A percentile compares a stretch with the other conserved stretches of the same genome.
Evolutionary conservation across 2,797 vertebrate genomes (phyloP).

Genomic region (Menidia menidia): DNA sequence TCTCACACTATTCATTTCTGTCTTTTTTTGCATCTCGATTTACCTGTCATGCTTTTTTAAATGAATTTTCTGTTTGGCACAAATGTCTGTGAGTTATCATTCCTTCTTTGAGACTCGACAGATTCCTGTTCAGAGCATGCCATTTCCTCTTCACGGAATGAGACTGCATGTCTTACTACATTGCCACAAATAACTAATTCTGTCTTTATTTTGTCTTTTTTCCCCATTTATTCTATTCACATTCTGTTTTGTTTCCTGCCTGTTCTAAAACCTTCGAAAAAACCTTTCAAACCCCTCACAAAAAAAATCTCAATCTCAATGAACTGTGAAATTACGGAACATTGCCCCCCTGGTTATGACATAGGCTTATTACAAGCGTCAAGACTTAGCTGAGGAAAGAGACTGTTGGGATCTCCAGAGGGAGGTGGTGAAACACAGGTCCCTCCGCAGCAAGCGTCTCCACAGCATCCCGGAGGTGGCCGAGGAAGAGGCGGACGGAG

Average conservation of each 20-base stretch:
- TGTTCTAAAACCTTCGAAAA: conserved; percentile 84
- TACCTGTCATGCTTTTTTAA: conserved; percentile 6
- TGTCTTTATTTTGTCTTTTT: conserved; percentile 95
- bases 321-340: conserved; percentile 68
- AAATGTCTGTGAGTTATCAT: conserved; percentile 43
- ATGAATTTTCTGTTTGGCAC: conserved; percentile 26
- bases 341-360: conserved; percentile 43
- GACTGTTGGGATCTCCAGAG: conserved; percentile 89
- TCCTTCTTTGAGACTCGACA: conserved; percentile 73
- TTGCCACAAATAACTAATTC: conserved; percentile 95
- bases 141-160: conserved; percentile 85
- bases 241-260: conserved; percentile 85
- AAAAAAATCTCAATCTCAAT: conserved; percentile 69
- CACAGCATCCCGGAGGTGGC: conserved; percentile 98
- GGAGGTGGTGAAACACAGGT: conserved; percentile 89
- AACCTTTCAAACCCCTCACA: conserved; percentile 63
- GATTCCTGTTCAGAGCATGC: conserved; percentile 90
- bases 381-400: conserved; percentile 83
- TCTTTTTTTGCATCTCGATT: not conserved
- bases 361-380: conserved; percentile 90
- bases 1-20: conserved; percentile 11
- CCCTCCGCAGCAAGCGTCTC: conserved; percentile 90
- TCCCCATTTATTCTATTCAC: conserved; percentile 86
- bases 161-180: conserved; percentile 91
- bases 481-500: conserved; percentile 89